Evolutionary conservation across 1,140 invertebrate genomes (phyloP), one percentile per base, ranked within the genome.

Genomic region (Chrysoperla carnea): DNA sequence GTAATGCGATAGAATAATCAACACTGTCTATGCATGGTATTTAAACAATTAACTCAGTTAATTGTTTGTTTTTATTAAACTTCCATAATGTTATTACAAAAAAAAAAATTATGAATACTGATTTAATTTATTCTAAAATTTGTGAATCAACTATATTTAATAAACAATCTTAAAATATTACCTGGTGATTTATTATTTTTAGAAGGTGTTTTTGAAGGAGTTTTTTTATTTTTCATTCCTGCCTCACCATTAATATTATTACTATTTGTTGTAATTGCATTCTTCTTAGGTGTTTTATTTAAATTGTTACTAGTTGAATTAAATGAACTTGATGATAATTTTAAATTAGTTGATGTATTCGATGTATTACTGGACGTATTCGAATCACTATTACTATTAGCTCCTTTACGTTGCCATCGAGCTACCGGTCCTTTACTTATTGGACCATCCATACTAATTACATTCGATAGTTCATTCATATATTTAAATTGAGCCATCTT

Each of bases 401-500:
- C 48, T 60, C 7, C 44, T 64, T 84, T 85, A 52, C 79, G 81
- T 46, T 81, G 77, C 78, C 81, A 86, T 39, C 82, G 64, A 13
- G 82, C 80, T n/a, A 72, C 55, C 14, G 81, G 81, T n/a, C 81
- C 82, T 54, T 74, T 75, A 7, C 74, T 78, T 48, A 84, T 64
- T 7, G 79, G 74, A 0, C 82, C 82, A 50, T 86, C 81, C 68
- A 85, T 73, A 37, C 70, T 74, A 1, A 81, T 64, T 41, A 81
- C 66, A 64, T 68, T 84, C 48, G 79, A 82, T 17, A 86, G 61
- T 54, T 86, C 82, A 53, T 82, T 84, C 36, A 81, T 64, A 58
- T 76, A 85, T 53, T 77, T 76, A 50, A 84, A 76, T 52, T 84
- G 79, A 29, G 82, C 73, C 83, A 86, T 86, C 47, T 27, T 56